phyloP scores from a whole-genome alignment of 2,888 invertebrate species.

The Trichogramma dendrolimi region DNA sequence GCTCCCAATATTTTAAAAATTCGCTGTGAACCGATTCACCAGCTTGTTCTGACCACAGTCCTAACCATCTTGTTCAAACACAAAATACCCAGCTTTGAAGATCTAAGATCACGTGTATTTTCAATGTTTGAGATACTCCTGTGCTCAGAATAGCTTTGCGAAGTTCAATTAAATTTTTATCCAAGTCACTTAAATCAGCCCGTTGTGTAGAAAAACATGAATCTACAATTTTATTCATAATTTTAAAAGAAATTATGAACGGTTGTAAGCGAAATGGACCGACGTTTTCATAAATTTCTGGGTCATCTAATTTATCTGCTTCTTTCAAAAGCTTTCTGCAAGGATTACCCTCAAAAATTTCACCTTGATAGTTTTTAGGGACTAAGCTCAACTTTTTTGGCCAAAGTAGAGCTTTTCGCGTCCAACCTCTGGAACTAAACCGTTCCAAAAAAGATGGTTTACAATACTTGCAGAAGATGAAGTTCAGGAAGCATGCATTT shows the following conservation, averaged over 20 bases:
- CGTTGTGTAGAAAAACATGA: slow-evolving; percentile 5
- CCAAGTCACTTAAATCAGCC: not conserved
- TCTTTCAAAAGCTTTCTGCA: slow-evolving; percentile 25
- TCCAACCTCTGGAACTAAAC: slow-evolving; percentile 16
- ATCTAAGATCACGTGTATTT: slow-evolving; percentile 3
- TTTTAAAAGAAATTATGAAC: slow-evolving; percentile 9
- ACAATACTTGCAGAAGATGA: slow-evolving; percentile 16
- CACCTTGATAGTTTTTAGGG: slow-evolving; percentile 24
- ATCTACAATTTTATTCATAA: slow-evolving; percentile 14
- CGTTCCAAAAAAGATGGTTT: slow-evolving; percentile 16
- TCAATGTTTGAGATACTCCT: not conserved
- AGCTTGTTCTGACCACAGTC: slow-evolving; percentile 9
- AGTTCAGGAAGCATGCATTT: slow-evolving; percentile 15
- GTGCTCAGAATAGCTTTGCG: not conserved
- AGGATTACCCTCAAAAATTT: slow-evolving; percentile 20
- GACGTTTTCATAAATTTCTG: slow-evolving; percentile 7
- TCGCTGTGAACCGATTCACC: slow-evolving; percentile 8
- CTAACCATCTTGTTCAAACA: not conserved
- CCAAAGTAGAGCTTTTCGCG: slow-evolving; percentile 18
- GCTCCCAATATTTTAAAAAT: slow-evolving; percentile 16
- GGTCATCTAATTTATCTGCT: slow-evolving; percentile 6
- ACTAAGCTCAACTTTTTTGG: slow-evolving; percentile 17
- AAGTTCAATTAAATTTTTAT: not conserved
- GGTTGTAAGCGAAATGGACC: slow-evolving; percentile 7
- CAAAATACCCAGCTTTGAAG: slow-evolving; percentile 1